phyloP scores from a whole-genome alignment of 1,140 invertebrate genomes.

The Pseudomyrmex flavicornis region DNA sequence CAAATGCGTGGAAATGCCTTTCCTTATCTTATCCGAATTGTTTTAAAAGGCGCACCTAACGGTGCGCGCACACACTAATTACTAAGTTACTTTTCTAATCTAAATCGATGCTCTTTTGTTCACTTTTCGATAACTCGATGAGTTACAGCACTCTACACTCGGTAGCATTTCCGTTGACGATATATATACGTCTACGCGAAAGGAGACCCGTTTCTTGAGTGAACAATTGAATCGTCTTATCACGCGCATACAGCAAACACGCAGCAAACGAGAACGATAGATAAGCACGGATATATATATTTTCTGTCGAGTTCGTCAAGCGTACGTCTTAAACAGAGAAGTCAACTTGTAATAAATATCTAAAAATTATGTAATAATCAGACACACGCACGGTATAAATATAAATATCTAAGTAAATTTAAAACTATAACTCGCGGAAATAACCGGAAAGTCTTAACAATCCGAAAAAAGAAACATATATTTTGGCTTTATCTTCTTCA shows the following conservation, averaged over 20 bases:
- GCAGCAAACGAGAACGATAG: constrained; percentile 9
- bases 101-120: constrained; percentile 64
- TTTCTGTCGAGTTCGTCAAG: neutral
- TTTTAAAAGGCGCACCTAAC: constrained; percentile 63
- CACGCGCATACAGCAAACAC: constrained; percentile 30
- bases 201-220: constrained; percentile 12
- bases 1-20: constrained; percentile 30
- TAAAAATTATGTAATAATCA: neutral
- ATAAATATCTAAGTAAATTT: neutral
- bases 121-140: constrained; percentile 57
- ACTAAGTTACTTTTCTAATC: constrained; percentile 71
- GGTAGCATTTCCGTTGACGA: constrained; percentile 38
- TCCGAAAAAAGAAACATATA: too few species aligned
- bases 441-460: too few species aligned
- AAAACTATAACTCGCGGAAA: too few species aligned
- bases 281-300: neutral
- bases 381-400: neutral
- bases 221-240: constrained; percentile 45
- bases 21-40: constrained; percentile 63
- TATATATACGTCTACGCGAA: constrained; percentile 1
- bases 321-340: neutral
- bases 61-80: constrained; percentile 55
- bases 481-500: too few species aligned
- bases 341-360: too few species aligned
- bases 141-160: constrained; percentile 70